Evolutionary conservation across 2,888 invertebrate genomes (phyloP).

Genomic region (Parascotia fuliginaria): DNA sequence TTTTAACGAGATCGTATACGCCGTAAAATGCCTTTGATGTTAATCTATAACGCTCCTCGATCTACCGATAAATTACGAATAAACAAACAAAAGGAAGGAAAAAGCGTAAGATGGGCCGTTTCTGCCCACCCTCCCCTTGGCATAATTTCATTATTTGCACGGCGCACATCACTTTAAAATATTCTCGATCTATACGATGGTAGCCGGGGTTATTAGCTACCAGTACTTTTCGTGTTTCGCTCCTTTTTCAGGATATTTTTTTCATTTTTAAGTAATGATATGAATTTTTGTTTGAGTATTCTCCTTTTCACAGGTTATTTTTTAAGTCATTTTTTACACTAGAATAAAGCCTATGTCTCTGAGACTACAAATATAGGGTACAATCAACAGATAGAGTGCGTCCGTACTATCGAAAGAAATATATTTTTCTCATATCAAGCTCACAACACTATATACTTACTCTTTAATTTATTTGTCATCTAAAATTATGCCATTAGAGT

Average conservation of each 20-base stretch:
- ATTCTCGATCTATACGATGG: constrained; percentile 57
- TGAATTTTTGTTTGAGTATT: not conserved
- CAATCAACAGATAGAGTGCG: no score
- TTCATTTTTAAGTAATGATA: constrained; percentile 2
- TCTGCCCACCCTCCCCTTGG: constrained; percentile 40
- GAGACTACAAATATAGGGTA: no score
- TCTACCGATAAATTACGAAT: constrained; percentile 78
- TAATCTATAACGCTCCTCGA: constrained; percentile 72
- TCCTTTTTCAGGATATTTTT: constrained; percentile 15
- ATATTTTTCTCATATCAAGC: no score
- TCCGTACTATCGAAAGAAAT: no score
- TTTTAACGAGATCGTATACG: constrained; percentile 67
- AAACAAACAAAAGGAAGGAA: constrained; percentile 71
- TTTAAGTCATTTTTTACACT: no score
- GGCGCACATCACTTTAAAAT: constrained; percentile 62
- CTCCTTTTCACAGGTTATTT: no score
- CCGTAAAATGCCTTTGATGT: constrained; percentile 69
- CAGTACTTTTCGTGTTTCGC: constrained; percentile 29
- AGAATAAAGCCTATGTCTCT: no score
- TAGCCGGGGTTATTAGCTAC: constrained; percentile 37
- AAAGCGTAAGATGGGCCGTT: constrained; percentile 50
- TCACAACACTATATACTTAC: no score
- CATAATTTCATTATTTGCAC: constrained; percentile 74
- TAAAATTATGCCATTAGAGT: no score
- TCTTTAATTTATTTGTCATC: no score